A percentile compares a stretch with the other conserved stretches of the same genome.
Evolutionary conservation across 2,797 vertebrate species (phyloP).

Genomic region (Threskiornis aethiopicus): DNA sequence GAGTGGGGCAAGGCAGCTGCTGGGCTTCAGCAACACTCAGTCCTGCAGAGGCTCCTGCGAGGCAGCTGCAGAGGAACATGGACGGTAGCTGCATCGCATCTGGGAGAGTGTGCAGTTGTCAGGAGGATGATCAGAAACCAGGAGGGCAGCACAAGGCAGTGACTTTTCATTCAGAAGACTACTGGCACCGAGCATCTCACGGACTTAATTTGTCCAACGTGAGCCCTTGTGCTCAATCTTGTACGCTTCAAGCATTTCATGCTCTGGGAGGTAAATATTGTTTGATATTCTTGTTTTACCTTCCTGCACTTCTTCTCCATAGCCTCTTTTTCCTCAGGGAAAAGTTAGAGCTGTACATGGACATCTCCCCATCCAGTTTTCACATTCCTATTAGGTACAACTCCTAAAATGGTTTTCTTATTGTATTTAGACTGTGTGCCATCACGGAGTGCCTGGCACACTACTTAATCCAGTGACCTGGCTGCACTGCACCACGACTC

Average conservation of each 20-base stretch:
- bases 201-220: background rate
- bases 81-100: background rate
- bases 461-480: background rate
- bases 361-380: background rate
- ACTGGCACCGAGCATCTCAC: background rate
- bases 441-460: background rate
- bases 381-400: background rate
- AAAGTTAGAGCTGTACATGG: background rate
- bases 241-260: background rate
- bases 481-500: background rate
- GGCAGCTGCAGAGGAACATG: background rate
- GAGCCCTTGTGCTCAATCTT: background rate
- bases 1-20: background rate
- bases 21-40: background rate
- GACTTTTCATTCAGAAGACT: background rate
- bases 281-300: background rate
- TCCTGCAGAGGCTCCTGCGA: background rate
- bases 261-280: background rate
- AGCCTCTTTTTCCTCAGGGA: background rate
- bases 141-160: background rate
- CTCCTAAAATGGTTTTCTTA: background rate
- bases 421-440: background rate
- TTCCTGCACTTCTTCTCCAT: background rate
- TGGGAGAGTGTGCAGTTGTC: accelerated
- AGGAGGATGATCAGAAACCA: background rate